A percentile compares a stretch with the other conserved stretches of the same genome.
These are phyloP conservation scores for Nipponacmea schrenckii DNA, from an alignment of 2,888 invertebrate species.

Conservation along the genomic window DNA sequence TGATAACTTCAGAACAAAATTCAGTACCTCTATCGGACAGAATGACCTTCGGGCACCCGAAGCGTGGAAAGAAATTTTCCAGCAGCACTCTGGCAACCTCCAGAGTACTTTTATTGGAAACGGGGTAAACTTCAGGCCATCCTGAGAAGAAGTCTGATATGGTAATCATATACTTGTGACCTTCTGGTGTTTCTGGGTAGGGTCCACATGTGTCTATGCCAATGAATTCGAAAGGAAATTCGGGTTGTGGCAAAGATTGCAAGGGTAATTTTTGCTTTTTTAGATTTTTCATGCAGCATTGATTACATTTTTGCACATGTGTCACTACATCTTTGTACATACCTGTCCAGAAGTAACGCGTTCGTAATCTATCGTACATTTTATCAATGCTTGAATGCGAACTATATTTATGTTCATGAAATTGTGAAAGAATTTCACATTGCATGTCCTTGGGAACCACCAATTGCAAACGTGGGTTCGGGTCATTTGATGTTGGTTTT, in stretches of 20 bases:
- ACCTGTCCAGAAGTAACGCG: constrained; percentile 8
- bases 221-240: constrained; percentile 9
- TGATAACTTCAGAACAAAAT: not conserved
- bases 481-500: not conserved
- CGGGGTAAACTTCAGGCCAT: constrained; percentile 15
- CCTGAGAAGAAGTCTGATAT: constrained; percentile 10
- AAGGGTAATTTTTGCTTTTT: not conserved
- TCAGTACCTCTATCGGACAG: constrained; percentile 11
- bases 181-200: not conserved
- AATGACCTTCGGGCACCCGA: not conserved
- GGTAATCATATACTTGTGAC: constrained; percentile 12
- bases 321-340: constrained; percentile 12
- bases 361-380: not conserved
- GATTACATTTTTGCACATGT: constrained; percentile 4
- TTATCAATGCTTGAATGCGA: constrained; percentile 15
- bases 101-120: not conserved
- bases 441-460: not conserved
- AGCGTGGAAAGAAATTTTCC: constrained; percentile 6
- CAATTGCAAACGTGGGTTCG: not conserved
- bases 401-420: constrained; percentile 6
- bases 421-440: not conserved
- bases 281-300: constrained; percentile 4
- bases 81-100: constrained; percentile 3
- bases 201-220: constrained; percentile 15
- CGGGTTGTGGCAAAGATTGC: not conserved